Base-by-base conservation (phyloP, 2,113 vertebrate species). In the Ageneiosus marmoratus region DNA sequence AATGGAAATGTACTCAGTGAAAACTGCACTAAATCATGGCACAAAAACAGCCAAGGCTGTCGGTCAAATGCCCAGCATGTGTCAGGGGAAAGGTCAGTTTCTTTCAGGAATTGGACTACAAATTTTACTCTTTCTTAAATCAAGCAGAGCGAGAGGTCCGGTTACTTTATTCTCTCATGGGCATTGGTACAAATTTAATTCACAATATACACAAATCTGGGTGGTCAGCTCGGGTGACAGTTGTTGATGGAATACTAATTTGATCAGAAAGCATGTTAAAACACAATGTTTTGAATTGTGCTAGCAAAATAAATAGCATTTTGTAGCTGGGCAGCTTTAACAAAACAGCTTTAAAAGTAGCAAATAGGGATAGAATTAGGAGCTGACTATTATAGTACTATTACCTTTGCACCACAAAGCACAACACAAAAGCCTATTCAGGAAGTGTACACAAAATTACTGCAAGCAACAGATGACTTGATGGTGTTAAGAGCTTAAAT, bases 1-100 rank as follows among this genome's bases (percentile, higher is more conserved):
- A 72, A 65, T 48, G 56, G 72, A 55, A 85, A 86, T 86, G 86
- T 86, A 81, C 62, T 78, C 73, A 86, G 85, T 86, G 81, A 62
- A 88, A 88, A 77, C 85, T 83, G 88, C 37, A 76, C 29, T 55
- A 70, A 78, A 37, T 44, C 34, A 70, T 24, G 18, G 16, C 27
- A 56, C 58, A 29, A 51, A 82, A 77, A 82, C 50, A 73, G 82
- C 82, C 27, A 77, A 50, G 85, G 87, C 84, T 60, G 87, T 55
- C 89, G 11, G 76, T 91, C 86, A 91, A 89, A 87, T 78, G n/a
- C 1, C 24, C 87, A 88, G 88, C 84, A 78, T 83, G 87, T 75
- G 0, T 8, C n/a, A 34, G 79, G 83, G 83, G 88, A 90, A 91
- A 91, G 90, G 86, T 91, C 86, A 88, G 65, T 83, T 90, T 80